Base-by-base conservation (phyloP, 1,140 invertebrate species). In the Apocrypta bakeri region DNA sequence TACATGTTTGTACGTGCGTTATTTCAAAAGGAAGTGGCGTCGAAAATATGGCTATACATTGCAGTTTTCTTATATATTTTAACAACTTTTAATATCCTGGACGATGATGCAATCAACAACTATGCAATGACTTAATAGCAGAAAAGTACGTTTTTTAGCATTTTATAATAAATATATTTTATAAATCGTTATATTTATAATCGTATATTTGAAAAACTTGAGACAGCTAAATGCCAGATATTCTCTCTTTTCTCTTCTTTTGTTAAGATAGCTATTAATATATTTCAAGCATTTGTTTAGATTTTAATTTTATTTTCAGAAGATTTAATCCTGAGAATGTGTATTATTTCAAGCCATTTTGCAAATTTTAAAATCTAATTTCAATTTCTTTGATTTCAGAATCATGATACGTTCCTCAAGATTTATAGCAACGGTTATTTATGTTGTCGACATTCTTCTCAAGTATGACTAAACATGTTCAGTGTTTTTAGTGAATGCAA, bases 71-170 rank as follows among this genome's bases (percentile, higher is more conserved):
- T 21, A 21, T 21, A n/a, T 7, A 21, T 7, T n/a, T 21, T 56
- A 1, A n/a, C n/a, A 56, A 3, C 7, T 21, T 21, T n/a, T 1
- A 56, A 56, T 56, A 6, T 2, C 7, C n/a, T 17, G 6, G 40
- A 1, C 40, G 7, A 6, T 21, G 0, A 17, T n/a, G n/a, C n/a
- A 56, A n/a, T 17, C 7, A 17, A 21, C 7, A 56, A 21, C 17
- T 6, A 90, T 89, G 90, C 92, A 90, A 93, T 93, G 92, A 92
- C 92, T 91, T 93, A 92, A 93, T 93, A 92, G 92, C 92, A 92
- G 92, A 92, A 93, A 93, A 92, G 92, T 93, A 91, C 72, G 89
- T 84, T 14, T 68, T 73, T 40, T 66, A 24, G n/a, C n/a, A n/a
- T n/a, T n/a, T n/a, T n/a, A n/a, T n/a, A n/a, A n/a, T n/a, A n/a